Percentiles rank a stretch among this genome's conserved stretches.
Conservation (phyloP, 2,113 vertebrate species). For the Nycticebus coucang region DNA sequence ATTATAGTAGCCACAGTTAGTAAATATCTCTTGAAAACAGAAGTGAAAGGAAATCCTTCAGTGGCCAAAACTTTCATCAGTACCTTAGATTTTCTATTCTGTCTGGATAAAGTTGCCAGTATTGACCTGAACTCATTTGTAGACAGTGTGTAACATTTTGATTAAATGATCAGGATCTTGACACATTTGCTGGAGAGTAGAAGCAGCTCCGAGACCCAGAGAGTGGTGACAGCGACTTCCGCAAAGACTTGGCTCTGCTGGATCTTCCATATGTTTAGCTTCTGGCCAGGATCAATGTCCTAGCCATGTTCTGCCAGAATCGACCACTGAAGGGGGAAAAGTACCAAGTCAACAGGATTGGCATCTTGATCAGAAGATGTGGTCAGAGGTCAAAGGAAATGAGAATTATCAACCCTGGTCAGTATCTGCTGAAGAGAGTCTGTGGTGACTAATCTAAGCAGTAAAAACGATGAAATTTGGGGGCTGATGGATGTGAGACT, state of each 20-base stretch:
- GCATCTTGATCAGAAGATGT: background rate
- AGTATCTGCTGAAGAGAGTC: too few relatives aligned
- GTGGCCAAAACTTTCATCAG: background rate
- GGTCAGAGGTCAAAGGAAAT: background rate
- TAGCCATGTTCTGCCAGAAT: background rate
- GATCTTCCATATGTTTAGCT: too few relatives aligned
- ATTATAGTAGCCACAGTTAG: background rate
- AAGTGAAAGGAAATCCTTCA: background rate
- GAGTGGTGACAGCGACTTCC: too few relatives aligned
- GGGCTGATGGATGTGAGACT: too few relatives aligned
- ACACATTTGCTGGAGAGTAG: too few relatives aligned
- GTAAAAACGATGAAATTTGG: too few relatives aligned
- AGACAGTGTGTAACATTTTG: background rate
- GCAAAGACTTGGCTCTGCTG: too few relatives aligned
- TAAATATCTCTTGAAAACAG: background rate
- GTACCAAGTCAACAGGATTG: too few relatives aligned
- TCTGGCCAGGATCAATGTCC: background rate
- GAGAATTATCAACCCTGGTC: background rate
- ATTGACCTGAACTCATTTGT: background rate
- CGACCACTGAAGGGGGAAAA: background rate
- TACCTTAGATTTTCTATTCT: background rate
- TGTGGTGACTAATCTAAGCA: too few relatives aligned
- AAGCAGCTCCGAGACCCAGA: too few relatives aligned
- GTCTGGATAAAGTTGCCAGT: background rate
- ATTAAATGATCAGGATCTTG: background rate